Conservation (phyloP, 2,797 vertebrate genomes). For the Gila robusta region DNA sequence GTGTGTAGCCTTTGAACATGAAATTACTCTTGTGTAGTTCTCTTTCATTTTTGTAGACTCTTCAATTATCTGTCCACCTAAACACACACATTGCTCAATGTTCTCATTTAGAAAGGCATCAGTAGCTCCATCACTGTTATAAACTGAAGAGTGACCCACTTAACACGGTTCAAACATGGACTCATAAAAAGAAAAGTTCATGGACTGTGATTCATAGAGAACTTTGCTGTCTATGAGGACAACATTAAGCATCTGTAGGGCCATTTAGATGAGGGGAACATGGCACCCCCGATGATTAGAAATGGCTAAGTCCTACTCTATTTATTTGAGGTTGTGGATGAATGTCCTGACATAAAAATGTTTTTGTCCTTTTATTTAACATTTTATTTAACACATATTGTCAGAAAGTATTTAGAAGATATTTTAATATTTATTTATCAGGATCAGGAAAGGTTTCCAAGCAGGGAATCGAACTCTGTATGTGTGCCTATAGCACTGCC, state of each 20-base stretch:
- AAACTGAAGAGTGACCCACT: slow-evolving; percentile 39
- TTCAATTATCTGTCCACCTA: slow-evolving; percentile 40
- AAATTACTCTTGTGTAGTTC: slow-evolving; percentile 44
- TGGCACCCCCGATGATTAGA: background rate
- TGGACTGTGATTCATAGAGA: slow-evolving; percentile 36
- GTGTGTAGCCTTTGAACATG: slow-evolving; percentile 32
- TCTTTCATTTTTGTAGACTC: slow-evolving; percentile 52
- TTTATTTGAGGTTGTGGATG: too few species aligned
- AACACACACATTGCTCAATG: slow-evolving; percentile 46
- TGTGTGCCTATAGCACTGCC: too few species aligned
- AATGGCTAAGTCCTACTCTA: background rate
- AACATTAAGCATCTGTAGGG: slow-evolving; percentile 21
- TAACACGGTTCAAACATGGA: slow-evolving; percentile 35
- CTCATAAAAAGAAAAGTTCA: slow-evolving; percentile 20
- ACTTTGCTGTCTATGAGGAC: slow-evolving; percentile 16
- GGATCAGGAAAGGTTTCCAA: too few species aligned
- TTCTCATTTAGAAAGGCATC: slow-evolving; percentile 43
- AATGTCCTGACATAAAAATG: too few species aligned
- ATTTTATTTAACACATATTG: background rate
- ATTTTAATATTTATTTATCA: background rate
- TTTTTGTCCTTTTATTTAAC: too few species aligned
- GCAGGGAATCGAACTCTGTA: too few species aligned
- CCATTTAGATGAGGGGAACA: slow-evolving; percentile 37
- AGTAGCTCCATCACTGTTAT: slow-evolving; percentile 24
- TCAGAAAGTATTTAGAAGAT: background rate